Evolutionary conservation across 1,140 invertebrate genomes (phyloP).

Genomic region (Drosophila nigrodunni): DNA sequence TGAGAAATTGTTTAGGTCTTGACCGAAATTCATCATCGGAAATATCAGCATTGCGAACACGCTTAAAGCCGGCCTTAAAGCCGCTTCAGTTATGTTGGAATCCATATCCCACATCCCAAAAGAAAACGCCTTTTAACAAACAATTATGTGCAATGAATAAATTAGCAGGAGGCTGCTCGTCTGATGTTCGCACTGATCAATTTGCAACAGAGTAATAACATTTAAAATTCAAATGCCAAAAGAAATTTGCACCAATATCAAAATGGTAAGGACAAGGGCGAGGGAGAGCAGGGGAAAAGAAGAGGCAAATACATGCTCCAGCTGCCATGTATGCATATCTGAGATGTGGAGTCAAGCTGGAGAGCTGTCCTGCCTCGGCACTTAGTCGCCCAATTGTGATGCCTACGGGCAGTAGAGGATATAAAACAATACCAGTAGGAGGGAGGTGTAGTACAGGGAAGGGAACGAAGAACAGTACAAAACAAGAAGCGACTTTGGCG

Average conservation of each 20-base stretch:
- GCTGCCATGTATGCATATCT: constrained; percentile 39
- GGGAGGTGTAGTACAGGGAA: neutral
- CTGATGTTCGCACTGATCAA: constrained; percentile 67
- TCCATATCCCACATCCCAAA: neutral
- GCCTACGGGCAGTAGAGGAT: constrained; percentile 43
- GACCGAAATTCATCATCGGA: constrained; percentile 19
- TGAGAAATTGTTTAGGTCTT: constrained; percentile 34
- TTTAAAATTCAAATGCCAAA: constrained; percentile 79
- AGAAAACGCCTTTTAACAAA: constrained; percentile 56
- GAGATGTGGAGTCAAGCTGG: neutral
- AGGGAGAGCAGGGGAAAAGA: neutral
- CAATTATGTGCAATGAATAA: constrained; percentile 82
- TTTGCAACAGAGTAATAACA: constrained; percentile 77
- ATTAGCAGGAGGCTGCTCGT: constrained; percentile 56
- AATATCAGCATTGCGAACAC: constrained; percentile 6
- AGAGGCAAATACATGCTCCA: constrained; percentile 1
- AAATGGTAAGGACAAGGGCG: neutral
- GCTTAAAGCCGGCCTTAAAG: constrained; percentile 32
- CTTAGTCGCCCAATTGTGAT: constrained; percentile 65
- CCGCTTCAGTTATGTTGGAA: neutral
- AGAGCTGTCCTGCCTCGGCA: constrained; percentile 29
- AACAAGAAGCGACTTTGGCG: constrained; percentile 62
- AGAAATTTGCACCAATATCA: constrained; percentile 31
- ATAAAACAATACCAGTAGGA: neutral
- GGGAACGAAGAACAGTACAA: neutral